These are phyloP conservation scores for Cyrtodaria siliqua DNA, from an alignment of 2,888 invertebrate species.

Conservation along the genomic window DNA sequence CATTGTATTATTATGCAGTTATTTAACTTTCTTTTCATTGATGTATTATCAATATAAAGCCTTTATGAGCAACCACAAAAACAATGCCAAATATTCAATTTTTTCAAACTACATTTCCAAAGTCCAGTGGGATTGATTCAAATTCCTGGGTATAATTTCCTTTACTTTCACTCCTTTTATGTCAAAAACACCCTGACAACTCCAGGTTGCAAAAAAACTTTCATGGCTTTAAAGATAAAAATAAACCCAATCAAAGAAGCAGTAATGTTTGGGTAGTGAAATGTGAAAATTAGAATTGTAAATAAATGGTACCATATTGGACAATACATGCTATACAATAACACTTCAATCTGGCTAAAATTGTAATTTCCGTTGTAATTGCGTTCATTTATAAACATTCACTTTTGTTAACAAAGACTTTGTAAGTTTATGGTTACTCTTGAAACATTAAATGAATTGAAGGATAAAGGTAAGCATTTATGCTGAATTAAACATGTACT, in stretches of 20 bases:
- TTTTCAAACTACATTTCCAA: conserved; percentile 6
- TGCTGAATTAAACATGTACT: no score
- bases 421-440: conserved; percentile 4
- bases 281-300: background rate
- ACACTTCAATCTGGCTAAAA: conserved; percentile 8
- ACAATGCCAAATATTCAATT: conserved; percentile 20
- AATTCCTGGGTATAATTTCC: no score
- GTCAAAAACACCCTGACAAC: conserved; percentile 1
- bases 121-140: background rate
- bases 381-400: conserved; percentile 26
- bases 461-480: conserved; percentile 4
- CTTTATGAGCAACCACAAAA: background rate
- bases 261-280: background rate
- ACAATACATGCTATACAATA: background rate
- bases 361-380: conserved; percentile 22
- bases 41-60: no score
- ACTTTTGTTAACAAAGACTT: conserved; percentile 22
- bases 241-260: conserved; percentile 21
- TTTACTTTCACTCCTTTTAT: no score
- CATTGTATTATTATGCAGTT: background rate
- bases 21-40: background rate
- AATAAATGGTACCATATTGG: conserved; percentile 9
- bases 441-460: conserved; percentile 2
- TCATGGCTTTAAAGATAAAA: conserved; percentile 10
- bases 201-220: conserved; percentile 8